A percentile compares a stretch with the other conserved stretches of the same genome.
These are phyloP conservation scores for Panzeria rudis DNA, from an alignment of 2,888 invertebrate genomes.

Conservation along the genomic window DNA sequence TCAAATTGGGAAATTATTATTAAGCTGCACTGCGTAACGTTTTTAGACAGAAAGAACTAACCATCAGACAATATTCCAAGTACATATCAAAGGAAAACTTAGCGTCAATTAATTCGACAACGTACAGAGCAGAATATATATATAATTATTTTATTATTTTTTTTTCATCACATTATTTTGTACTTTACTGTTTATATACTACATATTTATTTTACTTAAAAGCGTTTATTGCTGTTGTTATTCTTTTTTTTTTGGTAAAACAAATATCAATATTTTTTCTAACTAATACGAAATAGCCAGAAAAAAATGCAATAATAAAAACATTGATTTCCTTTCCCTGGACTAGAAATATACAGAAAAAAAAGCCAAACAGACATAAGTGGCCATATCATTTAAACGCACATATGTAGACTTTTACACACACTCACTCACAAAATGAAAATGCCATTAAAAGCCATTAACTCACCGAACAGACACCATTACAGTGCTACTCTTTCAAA, in stretches of 20 bases:
- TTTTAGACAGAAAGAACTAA: too few relatives aligned
- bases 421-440: slow-evolving; percentile 6
- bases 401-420: slow-evolving; percentile 6
- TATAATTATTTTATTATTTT: too few relatives aligned
- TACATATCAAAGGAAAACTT: too few relatives aligned
- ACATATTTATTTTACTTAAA: slow-evolving; percentile 31
- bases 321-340: slow-evolving; percentile 53
- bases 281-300: slow-evolving; percentile 38
- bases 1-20: too few relatives aligned
- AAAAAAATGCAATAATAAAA: slow-evolving; percentile 24
- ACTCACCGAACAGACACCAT: slow-evolving; percentile 41
- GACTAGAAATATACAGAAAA: slow-evolving; percentile 38
- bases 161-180: background rate
- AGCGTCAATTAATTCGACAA: too few relatives aligned
- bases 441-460: slow-evolving; percentile 71
- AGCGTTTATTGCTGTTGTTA: slow-evolving; percentile 32
- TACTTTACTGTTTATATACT: slow-evolving; percentile 9
- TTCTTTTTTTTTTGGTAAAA: slow-evolving; percentile 49
- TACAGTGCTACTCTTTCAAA: slow-evolving; percentile 32
- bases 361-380: slow-evolving; percentile 40
- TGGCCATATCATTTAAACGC: slow-evolving; percentile 35
- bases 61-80: too few relatives aligned
- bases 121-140: too few relatives aligned
- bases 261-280: slow-evolving; percentile 67
- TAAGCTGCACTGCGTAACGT: too few relatives aligned